Evolutionary conservation across 2,888 invertebrate species (phyloP), one percentile per base, ranked within the genome.

Genomic region (Amiota communis): DNA sequence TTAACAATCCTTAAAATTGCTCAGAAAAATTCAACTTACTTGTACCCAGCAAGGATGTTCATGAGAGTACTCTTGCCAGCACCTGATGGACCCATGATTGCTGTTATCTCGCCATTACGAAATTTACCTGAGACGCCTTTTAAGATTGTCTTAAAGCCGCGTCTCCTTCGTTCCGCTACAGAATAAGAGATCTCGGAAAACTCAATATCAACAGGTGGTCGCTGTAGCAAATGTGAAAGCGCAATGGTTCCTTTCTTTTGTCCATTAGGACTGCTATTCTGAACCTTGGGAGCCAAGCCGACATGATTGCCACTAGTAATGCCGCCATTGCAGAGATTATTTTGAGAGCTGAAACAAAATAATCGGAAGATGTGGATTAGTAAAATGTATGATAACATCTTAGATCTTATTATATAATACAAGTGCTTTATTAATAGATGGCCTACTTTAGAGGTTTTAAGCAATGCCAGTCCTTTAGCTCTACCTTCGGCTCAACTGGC

Each of bases 21-120:
- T 23, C 36, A 10, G 10, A 0, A 8, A 47, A 10, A 63, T 36
- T 20, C 64, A 36, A 91, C 93, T 92, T 89, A 95, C 96, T 95
- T 95, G 91, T 96, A 96, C 77, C 96, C 96, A 65, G 96, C 96
- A 81, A 96, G 91, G 81, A 96, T 95, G 87, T 96, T 96, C 96
- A 96, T 96, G 12, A 96, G 92, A 0, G 96, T 96, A 86, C 94
- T 95, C 86, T 96, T 96, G 59, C 93, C 93, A 13, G 93, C 93
- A 1, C 93, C 93, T 0, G 97, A 97, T 48, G 98, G 98, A 49
- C 98, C 98, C 97, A 98, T 97, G 75, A 98, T 97, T 48, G 97
- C 98, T 0, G 97, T 97, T 81, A 98, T 91, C 87, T 97, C 96
- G n/a, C 98, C 96, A 76, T 95, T 96, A 80, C 93, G 92, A 88